Base-by-base conservation (phyloP, 2,113 vertebrate genomes). In the Tachuris rubrigastra region DNA sequence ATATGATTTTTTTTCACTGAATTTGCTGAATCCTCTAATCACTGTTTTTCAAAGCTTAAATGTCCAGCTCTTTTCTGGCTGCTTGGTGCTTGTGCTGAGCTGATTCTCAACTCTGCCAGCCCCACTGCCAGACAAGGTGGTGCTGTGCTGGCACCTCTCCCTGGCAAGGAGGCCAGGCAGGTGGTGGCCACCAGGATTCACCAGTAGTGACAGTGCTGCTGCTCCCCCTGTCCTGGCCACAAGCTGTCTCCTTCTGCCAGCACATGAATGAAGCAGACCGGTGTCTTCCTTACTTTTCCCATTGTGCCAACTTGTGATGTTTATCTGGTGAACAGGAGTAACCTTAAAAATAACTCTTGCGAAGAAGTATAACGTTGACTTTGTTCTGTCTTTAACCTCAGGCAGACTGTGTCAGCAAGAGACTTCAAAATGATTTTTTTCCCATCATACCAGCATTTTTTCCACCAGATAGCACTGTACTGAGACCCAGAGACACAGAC, bases 1-100 rank as follows among this genome's bases (percentile, higher is more conserved):
- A 9, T 22, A 37, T 81, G 27, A 0, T 3, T 2, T 63, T 37
- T 69, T 67, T 30, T 31, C 18, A 6, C 10, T 50, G 49, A 50
- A 0, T 12, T 35, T 72, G 12, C 10, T 8, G 12, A 50, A 12
- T 14, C 18, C 13, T 6, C 19, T 7, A 10, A 6, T 28, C 1
- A 0, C 31, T n/a, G 46, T 0, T 28, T 47, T 12, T 66, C 0
- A 0, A 20, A 17, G 25, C 14, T 56, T n/a, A 18, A 8, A 5
- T 22, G 14, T 8, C 31, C 22, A 31, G 24, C 14, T 44, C 8
- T 41, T 22, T 9, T 4, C 28, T 67, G n/a, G 10, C 67, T 68
- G 28, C 74, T 50, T 9, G 8, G 39, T 31, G 14, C 33, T 25
- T 2, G 27, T 23, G 41, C 50, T 2, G 10, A 47, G 47, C 47